phyloP scores from a whole-genome alignment of 2,113 vertebrate species.

The Nothobranchius kuhntae region DNA sequence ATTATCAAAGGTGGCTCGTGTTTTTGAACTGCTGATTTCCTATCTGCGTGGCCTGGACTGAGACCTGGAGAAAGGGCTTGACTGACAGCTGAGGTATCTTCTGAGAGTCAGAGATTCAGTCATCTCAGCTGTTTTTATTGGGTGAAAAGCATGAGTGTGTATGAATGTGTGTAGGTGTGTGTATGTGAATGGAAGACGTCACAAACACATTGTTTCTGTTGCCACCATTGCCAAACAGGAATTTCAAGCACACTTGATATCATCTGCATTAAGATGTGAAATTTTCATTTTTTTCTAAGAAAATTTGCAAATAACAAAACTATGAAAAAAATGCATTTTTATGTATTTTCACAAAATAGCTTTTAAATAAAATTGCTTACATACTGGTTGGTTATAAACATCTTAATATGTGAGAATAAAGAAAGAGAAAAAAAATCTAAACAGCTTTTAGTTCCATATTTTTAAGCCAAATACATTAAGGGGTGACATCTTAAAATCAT shows the following conservation, averaged over 20 bases:
- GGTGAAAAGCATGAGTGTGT: slow-evolving; percentile 13
- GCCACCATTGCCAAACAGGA: slow-evolving; percentile 89
- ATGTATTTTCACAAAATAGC: slow-evolving; percentile 99
- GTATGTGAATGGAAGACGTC: slow-evolving; percentile 32
- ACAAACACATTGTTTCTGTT: slow-evolving; percentile 84
- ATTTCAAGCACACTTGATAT: slow-evolving; percentile 99
- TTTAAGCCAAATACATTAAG: slow-evolving; percentile 93
- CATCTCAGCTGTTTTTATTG: slow-evolving; percentile 48
- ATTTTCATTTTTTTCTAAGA: slow-evolving; percentile 85
- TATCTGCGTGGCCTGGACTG: slow-evolving; percentile 55
- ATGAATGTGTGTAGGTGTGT: slow-evolving; percentile 19
- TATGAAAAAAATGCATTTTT: slow-evolving; percentile 92
- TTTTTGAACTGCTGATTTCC: slow-evolving; percentile 41
- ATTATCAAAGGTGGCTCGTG: slow-evolving; percentile 51
- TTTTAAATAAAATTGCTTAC: slow-evolving; percentile 99
- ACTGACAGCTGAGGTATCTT: slow-evolving; percentile 60
- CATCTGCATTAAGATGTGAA: slow-evolving; percentile 95
- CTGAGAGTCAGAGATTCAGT: slow-evolving; percentile 50
- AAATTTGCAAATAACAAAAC: slow-evolving; percentile 73
- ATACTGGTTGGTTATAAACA: slow-evolving; percentile 88
- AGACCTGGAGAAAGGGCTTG: slow-evolving; percentile 62
- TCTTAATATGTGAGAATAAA: slow-evolving; percentile 79
- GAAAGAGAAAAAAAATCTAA: slow-evolving; percentile 81
- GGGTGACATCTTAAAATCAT: slow-evolving; percentile 85
- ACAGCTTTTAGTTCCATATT: slow-evolving; percentile 88